phyloP scores from a whole-genome alignment of 2,113 vertebrate species.

The human region DNA sequence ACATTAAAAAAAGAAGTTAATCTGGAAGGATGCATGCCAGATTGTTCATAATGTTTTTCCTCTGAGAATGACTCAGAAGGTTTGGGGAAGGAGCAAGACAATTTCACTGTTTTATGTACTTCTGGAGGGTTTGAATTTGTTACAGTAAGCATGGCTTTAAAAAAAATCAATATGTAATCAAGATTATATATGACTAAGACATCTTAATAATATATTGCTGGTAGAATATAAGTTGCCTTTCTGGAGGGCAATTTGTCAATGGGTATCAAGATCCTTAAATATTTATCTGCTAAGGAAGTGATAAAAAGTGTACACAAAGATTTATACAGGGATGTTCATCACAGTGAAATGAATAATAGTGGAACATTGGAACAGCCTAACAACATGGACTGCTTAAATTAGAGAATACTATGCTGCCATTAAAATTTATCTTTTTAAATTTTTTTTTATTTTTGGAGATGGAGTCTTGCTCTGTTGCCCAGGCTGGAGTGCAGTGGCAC shows the following conservation, averaged over 20 bases:
- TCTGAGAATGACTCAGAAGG: neutral
- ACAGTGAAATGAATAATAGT: neutral
- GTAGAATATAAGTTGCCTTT: neutral
- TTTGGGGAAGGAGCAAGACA: neutral
- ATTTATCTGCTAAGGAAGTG: neutral
- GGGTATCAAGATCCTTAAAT: neutral
- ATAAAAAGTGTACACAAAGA: neutral
- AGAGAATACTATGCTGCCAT: conserved; percentile 49
- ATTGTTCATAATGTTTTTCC: neutral
- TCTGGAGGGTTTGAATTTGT: conserved; percentile 14
- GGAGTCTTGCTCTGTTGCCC: no score
- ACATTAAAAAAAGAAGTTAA: conserved; percentile 27
- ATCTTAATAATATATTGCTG: neutral
- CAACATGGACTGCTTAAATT: neutral
- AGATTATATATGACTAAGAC: neutral
- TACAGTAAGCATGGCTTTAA: neutral
- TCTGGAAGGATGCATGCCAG: neutral
- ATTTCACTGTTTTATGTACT: neutral
- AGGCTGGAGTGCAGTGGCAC: no score
- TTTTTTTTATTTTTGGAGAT: no score
- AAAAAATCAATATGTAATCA: conserved; percentile 4
- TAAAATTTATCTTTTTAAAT: neutral
- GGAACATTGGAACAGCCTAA: neutral
- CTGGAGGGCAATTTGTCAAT: neutral
- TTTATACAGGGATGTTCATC: neutral